Evolutionary conservation across 2,888 invertebrate genomes (phyloP).

Genomic region (Acleris emargana): DNA sequence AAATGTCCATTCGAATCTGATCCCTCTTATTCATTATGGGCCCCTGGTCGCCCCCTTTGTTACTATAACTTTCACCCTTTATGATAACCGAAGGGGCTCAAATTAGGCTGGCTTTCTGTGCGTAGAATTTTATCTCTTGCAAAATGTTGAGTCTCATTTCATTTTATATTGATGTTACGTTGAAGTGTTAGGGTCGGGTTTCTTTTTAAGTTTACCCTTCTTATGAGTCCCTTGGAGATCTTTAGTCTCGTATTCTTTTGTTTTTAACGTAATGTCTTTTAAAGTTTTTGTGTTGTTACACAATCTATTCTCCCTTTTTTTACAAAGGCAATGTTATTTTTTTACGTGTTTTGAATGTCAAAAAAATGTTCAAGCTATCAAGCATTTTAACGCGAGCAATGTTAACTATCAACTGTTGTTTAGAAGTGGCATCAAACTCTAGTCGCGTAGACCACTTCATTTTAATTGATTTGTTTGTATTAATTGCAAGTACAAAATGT

Average conservation of each 20-base stretch:
- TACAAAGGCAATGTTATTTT: neutral
- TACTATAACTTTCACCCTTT: constrained; percentile 29
- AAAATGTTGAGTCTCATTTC: constrained; percentile 42
- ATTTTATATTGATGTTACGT: constrained; percentile 46
- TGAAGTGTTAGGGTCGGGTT: constrained; percentile 40
- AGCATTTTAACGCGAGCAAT: too few relatives aligned
- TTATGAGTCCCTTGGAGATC: constrained; percentile 35
- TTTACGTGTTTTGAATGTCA: neutral
- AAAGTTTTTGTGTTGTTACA: constrained; percentile 18
- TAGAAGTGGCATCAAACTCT: too few relatives aligned
- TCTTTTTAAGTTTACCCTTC: constrained; percentile 36
- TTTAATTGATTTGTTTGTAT: too few relatives aligned
- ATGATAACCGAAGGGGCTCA: constrained; percentile 32
- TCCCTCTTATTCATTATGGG: constrained; percentile 46
- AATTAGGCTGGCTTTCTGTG: constrained; percentile 31
- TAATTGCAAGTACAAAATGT: too few relatives aligned
- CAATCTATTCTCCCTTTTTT: constrained; percentile 6
- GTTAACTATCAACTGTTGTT: too few relatives aligned
- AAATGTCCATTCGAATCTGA: constrained; percentile 51
- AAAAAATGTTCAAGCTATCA: neutral
- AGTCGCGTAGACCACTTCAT: too few relatives aligned
- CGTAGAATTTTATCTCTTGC: constrained; percentile 37
- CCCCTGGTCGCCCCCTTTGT: constrained; percentile 33
- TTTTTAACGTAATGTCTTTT: constrained; percentile 36
- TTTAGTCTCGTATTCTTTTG: constrained; percentile 34